Evolutionary conservation across 1,140 invertebrate species (phyloP).

Genomic region (Drosophila equinoxialis): DNA sequence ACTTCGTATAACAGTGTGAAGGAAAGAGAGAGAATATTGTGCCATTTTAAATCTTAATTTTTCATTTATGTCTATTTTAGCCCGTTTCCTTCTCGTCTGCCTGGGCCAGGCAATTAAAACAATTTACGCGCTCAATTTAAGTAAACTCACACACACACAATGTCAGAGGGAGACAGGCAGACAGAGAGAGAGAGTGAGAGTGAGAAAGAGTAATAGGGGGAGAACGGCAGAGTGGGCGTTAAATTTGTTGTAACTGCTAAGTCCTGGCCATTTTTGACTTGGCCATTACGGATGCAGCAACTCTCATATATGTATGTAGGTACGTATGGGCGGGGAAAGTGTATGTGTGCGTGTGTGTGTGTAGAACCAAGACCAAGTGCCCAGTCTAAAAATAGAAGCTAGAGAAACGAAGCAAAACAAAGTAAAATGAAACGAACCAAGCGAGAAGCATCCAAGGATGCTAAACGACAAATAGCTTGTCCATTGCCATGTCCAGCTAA

Average conservation of each 20-base stretch:
- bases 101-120: constrained; percentile 65
- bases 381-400: constrained; percentile 48
- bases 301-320: neutral
- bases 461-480: constrained; percentile 4
- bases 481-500: constrained; percentile 1
- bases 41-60: constrained; percentile 47
- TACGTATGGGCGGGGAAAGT: neutral
- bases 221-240: neutral
- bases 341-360: neutral
- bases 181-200: constrained; percentile 22
- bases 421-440: constrained; percentile 40
- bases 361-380: neutral
- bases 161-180: constrained; percentile 2
- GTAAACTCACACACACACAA: constrained; percentile 34
- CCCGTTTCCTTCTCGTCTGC: constrained; percentile 20
- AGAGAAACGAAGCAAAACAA: constrained; percentile 41
- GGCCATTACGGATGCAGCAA: constrained; percentile 27
- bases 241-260: constrained; percentile 5
- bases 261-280: constrained; percentile 46
- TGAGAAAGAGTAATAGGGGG: neutral
- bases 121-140: constrained; percentile 79
- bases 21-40: neutral
- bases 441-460: constrained; percentile 9
- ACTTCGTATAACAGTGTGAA: neutral
- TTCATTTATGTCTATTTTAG: constrained; percentile 43